Base-by-base conservation (phyloP, 1,140 invertebrate genomes). In the Drosophila lini region DNA sequence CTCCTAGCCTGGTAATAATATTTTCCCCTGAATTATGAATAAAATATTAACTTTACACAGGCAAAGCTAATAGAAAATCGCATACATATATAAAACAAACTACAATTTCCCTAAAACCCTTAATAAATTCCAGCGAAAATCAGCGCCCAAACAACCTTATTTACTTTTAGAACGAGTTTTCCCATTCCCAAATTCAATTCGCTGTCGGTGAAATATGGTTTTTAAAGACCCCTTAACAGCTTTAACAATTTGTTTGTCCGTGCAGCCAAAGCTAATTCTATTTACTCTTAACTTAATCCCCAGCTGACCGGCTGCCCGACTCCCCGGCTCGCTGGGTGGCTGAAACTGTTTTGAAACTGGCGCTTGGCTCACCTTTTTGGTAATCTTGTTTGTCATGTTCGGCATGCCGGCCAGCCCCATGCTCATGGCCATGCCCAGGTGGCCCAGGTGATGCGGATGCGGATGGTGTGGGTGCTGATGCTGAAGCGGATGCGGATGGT, bases 341-440 rank as follows among this genome's bases (percentile, higher is more conserved):
- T 25, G 34, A 38, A 55, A 38, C 52, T 55, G 50, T 53, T 53
- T 53, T 53, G 19, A 55, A 55, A 38, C 52, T 38, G 52, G 52
- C 10, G 19, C 19, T 28, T 42, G 58, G n/a, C 65, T 69, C 61
- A 92, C 91, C 91, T 92, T 92, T 80, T 92, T 92, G 74, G 91
- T 92, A 58, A 92, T 91, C 65, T 81, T 92, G 79, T 92, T 92
- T 60, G 90, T 81, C 90, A 91, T 91, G 52, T 75, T 90, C 11
- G 85, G 80, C 78, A 91, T 85, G 15, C 90, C 86, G 40, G 81
- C 81, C 16, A 92, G 74, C 19, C 91, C 91, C 91, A 92, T 91
- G 53, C 91, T 83, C 91, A 92, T 92, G 56, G 91, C 90, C 91
- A 91, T 91, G 52, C 91, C 84, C 52, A 92, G 62, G 73, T 86